Base-by-base conservation (phyloP, 2,113 vertebrate genomes). In the Condylura cristata region DNA sequence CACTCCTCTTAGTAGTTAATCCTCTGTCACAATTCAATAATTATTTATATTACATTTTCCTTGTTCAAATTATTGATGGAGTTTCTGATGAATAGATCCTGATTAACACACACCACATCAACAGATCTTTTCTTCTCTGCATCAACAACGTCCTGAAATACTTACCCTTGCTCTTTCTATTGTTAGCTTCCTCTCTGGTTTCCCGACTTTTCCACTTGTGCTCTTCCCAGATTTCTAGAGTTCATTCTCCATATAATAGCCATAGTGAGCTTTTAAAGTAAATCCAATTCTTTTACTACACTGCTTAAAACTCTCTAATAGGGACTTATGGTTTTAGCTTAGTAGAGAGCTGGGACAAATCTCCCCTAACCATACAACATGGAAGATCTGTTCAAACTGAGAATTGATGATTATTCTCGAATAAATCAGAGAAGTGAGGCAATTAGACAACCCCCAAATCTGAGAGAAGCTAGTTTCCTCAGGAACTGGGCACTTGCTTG, bases 371-470 rank as follows among this genome's bases (percentile, higher is more conserved):
- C 58, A 72, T 72, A n/a, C 46, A 37, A 41, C 60, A 92, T 79
- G 46, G 12, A 17, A 37, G 74, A 87, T 82, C 53, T 86, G 71
- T 34, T 48, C 32, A 75, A 80, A 81, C 32, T 89, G 13, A 3
- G 82, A 96, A 90, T 34, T 63, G 65, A 72, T 82, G 56, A 46
- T 34, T 82, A 92, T 53, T 83, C 39, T 82, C 66, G 51, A 92
- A 84, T 30, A 30, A 37, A 44, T 60, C 68, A 70, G 63, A 60
- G 10, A 66, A 74, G 39, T 34, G 26, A 90, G 46, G 10, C 17
- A 81, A 32, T 37, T 9, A 80, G 18, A 32, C 80, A 63, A 85
- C 44, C 37, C 48, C 22, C 16, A 70, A 41, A 80, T 32, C 66
- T 70, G 58, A 84, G 44, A 32, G 72, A 87, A 68, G 51, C 32